Percentiles rank a stretch among this genome's conserved stretches.
phyloP scores from a whole-genome alignment of 1,140 invertebrate species.

The Xylocopa sonorina region DNA sequence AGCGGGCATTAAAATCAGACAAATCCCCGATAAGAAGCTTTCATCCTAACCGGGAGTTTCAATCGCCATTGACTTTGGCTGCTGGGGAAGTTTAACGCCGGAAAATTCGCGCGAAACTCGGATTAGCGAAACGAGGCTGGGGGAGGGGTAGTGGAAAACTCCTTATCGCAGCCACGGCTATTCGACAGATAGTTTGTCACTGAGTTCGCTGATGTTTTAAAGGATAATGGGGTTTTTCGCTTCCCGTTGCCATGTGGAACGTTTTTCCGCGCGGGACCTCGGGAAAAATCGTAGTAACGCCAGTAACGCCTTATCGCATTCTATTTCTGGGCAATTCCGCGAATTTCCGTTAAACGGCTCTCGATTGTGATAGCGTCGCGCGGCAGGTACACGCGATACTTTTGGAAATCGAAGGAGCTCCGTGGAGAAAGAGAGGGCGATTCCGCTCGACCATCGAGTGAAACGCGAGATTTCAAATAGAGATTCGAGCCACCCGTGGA shows the following conservation, averaged over 20 bases:
- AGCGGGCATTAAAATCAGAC: constrained; percentile 62
- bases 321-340: background rate
- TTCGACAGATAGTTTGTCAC: constrained; percentile 43
- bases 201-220: constrained; percentile 41
- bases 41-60: constrained; percentile 53
- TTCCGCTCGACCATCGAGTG: constrained; percentile 26
- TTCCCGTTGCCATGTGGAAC: too few species aligned
- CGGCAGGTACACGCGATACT: constrained; percentile 7
- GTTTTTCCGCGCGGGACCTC: too few species aligned
- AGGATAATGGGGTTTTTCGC: constrained; percentile 5
- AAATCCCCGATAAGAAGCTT: constrained; percentile 66
- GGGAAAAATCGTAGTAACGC: background rate
- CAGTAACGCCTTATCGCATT: background rate
- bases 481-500: constrained; percentile 52
- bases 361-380: too few species aligned
- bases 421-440: too few species aligned
- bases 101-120: constrained; percentile 56
- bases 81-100: constrained; percentile 52
- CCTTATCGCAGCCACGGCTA: constrained; percentile 49
- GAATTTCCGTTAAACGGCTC: background rate
- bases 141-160: background rate
- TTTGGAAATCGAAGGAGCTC: background rate
- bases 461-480: constrained; percentile 51
- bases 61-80: constrained; percentile 63
- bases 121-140: constrained; percentile 43